Conservation (phyloP, 2,797 vertebrate species). For the Leontocebus nigricollis region DNA sequence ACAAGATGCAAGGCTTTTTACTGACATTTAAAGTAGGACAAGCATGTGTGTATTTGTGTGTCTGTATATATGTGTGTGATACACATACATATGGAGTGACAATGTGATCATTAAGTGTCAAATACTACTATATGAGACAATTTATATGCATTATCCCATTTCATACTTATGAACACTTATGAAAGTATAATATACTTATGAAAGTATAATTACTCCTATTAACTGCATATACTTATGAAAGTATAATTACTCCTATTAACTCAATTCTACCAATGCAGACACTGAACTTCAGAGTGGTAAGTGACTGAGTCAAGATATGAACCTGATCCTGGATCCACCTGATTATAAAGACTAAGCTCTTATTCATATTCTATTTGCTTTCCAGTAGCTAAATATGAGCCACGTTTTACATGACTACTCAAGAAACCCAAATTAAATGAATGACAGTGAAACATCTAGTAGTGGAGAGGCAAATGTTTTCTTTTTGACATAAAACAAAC, state of each 20-base stretch:
- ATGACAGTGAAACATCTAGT: not conserved
- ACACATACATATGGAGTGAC: not conserved
- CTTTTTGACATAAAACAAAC: not conserved
- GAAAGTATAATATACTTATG: no score
- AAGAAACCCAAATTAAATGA: not conserved
- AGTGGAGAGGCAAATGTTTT: not conserved
- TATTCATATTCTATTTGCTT: not conserved
- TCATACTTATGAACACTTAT: not conserved
- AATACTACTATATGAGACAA: not conserved
- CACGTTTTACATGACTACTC: not conserved
- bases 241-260: not conserved
- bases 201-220: not conserved
- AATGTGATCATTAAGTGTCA: not conserved
- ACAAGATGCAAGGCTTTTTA: not conserved
- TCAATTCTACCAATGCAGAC: slow-evolving; percentile 1
- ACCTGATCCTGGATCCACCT: not conserved
- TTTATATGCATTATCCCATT: not conserved
- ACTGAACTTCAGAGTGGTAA: not conserved
- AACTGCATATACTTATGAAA: not conserved
- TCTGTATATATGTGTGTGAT: not conserved
- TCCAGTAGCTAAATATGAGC: not conserved
- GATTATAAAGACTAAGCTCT: not conserved
- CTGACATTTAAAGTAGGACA: not conserved
- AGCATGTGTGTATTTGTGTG: not conserved
- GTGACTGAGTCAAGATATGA: not conserved